Evolutionary conservation across 2,888 invertebrate genomes (phyloP).

Genomic region (Drosophila seclusa): DNA sequence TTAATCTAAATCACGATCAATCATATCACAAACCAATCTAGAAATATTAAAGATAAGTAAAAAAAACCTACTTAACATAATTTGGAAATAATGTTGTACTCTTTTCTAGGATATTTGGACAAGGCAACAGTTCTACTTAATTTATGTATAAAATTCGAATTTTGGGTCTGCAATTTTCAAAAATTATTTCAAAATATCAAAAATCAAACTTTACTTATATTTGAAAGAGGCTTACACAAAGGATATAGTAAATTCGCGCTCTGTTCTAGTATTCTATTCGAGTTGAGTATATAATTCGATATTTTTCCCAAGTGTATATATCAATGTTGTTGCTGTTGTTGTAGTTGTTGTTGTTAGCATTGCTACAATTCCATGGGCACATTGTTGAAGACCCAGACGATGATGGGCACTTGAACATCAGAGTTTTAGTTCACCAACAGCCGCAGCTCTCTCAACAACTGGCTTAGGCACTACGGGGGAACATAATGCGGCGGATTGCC

Average conservation of each 20-base stretch:
- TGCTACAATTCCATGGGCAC: conserved; percentile 60
- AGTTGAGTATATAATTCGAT: not conserved
- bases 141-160: not conserved
- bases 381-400: conserved; percentile 56
- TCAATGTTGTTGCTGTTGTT: conserved; percentile 17
- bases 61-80: accelerated
- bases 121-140: not conserved
- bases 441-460: conserved; percentile 49
- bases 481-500: conserved; percentile 29
- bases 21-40: no score
- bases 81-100: not conserved
- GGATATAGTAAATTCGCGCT: not conserved
- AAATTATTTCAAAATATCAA: not conserved
- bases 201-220: not conserved
- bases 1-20: no score
- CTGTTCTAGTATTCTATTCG: no score
- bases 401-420: conserved; percentile 69
- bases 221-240: accelerated
- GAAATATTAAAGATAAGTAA: not conserved
- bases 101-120: not conserved
- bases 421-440: conserved; percentile 31
- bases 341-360: conserved; percentile 45
- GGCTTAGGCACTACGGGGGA: conserved; percentile 63
- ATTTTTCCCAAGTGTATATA: conserved; percentile 7
- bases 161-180: not conserved